Evolutionary conservation across 2,888 invertebrate species (phyloP), one percentile per base, ranked within the genome.

Genomic region (Seira sanloemensis): DNA sequence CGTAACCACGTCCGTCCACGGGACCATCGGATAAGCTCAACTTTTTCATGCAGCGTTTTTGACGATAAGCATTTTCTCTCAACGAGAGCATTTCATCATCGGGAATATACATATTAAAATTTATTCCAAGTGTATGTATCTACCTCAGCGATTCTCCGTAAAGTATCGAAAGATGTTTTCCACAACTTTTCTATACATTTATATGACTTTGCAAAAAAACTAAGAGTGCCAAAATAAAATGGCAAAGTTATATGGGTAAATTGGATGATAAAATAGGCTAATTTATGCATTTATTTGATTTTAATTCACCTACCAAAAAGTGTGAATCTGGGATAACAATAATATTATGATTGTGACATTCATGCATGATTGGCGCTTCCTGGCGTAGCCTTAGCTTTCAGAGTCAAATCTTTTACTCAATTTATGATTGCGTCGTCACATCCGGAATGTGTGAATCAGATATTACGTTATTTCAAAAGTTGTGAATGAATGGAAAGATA

Each of bases 391-490:
- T 12, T 37, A 12, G 5, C 37, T 12, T 58, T 58, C 58, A 58
- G 7, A 37, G 58, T 18, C 58, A 37, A 37, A 37, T 58, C 5
- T 16, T 9, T 9, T 9, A 9, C 7, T 58, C 58, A 18, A n/a
- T 58, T 9, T 58, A 37, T 58, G 18, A 58, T n/a, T 58, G n/a
- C 58, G 12, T n/a, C 18, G n/a, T 9, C 58, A 9, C n/a, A 18
- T n/a, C 58, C 58, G 58, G 58, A 58, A 18, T 4, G 58, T n/a
- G n/a, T 58, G 58, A n/a, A n/a, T n/a, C n/a, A n/a, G n/a, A n/a
- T n/a, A n/a, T 9, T 58, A n/a, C 58, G 58, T 58, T 58, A 16
- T 58, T 58, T n/a, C n/a, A n/a, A n/a, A n/a, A n/a, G n/a, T n/a
- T n/a, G 58, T 58, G 58, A 58, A 58, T 58, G 58, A 58, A 58